Base-by-base conservation (phyloP, 92 coral and sea anemone species). In the Chrysogorgia sp. region DNA sequence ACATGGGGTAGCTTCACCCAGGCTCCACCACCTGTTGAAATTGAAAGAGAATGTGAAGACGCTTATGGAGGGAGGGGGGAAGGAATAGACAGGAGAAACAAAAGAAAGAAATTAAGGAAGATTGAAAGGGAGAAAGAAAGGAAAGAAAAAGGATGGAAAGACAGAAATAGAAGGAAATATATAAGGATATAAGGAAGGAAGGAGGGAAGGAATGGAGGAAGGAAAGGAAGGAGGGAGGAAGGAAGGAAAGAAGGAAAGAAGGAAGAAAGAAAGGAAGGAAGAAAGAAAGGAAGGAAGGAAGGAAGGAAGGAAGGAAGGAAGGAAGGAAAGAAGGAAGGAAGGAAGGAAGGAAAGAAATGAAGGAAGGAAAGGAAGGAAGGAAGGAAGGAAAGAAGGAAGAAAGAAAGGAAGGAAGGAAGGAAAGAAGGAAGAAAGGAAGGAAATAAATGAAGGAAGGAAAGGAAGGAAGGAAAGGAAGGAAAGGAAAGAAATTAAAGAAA, bases 1-100 rank as follows among this genome's bases (percentile, higher is more conserved):
- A 94, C 96, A 21, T 91, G 92, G 52, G 98, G 97, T 28, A 94
- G 88, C 67, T 91, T 94, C 21, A 87, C 50, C 98, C 98, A 94
- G 9, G 94, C 85, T 49, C 88, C 90, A 55, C 92, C 96, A 84
- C 90, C 98, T 94, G 53, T 34, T 60, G 82, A 28, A 63, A 70
- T 59, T 57, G 17, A 13, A 57, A 23, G 17, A 43, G 26, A 23
- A 23, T 17, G 17, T 17, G 59, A 52, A n/a, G n/a, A n/a, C n/a
- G n/a, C n/a, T n/a, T n/a, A n/a, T n/a, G n/a, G n/a, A n/a, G 53
- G 15, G 43, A 47, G 53, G n/a, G 53, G 15, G 15, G 53, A 47
- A 7, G 2, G 53, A 15, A 47, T 2, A 15, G 53, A 47, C 14
- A 47, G 53, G 15, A n/a, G 10, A 47, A 47, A 47, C 7, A n/a